Base-by-base conservation (phyloP, 1,140 invertebrate species). In the Chrysoperla carnea region DNA sequence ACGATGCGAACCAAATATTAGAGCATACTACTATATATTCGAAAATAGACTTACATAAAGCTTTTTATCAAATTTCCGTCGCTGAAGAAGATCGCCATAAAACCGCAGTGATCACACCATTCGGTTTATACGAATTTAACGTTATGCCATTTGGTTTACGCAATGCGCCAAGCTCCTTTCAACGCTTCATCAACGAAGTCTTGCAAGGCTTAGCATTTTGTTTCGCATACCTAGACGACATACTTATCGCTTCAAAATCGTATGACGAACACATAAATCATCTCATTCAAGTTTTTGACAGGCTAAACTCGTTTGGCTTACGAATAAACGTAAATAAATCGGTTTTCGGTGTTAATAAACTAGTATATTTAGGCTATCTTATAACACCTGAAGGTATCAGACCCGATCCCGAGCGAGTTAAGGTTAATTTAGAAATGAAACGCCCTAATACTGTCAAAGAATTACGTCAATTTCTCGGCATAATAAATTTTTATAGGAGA, bases 21-120 rank as follows among this genome's bases (percentile, higher is more conserved):
- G n/a, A n/a, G n/a, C n/a, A n/a, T n/a, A n/a, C n/a, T 48, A 50
- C 13, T 66, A 52, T 27, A 68, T 70, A 46, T n/a, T 52, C 51
- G 2, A 53, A 56, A 0, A 35, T 70, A 6, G 67, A 72, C 51
- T 40, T 68, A 8, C 46, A 41, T 12, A 6, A 9, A 6, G 47
- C 40, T 8, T 48, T 46, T 15, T 38, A 23, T 8, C 47, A 42
- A 43, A 29, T 48, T 1, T 23, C 11, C 23, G 39, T 50, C 27
- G 38, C 49, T 0, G 8, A 23, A 13, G 33, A 37, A 6, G 57
- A 60, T 46, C 50, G 40, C 13, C 48, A 57, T 6, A 72, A 71
- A 49, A 69, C 68, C 1, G 62, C 64, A 0, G 69, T 70, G 45
- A 47, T 50, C 0, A 57, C 56, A 0, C 50, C 48, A 0, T 49